Evolutionary conservation across 2,888 invertebrate species (phyloP), one percentile per base, ranked within the genome.

Genomic region (Microdon myrmicae): DNA sequence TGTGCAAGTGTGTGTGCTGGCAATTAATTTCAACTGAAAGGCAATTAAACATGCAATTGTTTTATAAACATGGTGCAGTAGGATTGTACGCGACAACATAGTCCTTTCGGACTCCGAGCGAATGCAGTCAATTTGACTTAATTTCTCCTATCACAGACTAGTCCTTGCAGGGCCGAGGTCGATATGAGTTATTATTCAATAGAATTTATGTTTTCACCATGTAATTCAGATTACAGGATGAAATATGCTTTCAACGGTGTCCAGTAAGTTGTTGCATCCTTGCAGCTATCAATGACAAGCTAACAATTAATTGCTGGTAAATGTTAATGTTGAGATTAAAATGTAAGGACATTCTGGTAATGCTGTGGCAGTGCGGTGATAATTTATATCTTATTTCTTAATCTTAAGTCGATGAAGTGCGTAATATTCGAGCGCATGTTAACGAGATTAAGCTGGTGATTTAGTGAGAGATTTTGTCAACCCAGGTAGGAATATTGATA

Each of bases 331-430:
- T 10, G 47, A 58, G 64, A 64, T 64, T 64, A 64, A 56, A 45
- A 32, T 44, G 39, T 16, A 51, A 38, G 38, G 35, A 44, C 26
- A 19, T 38, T 37, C 25, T 4, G 2, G 20, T 6, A 43, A 35
- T 32, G n/a, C n/a, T 17, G 16, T 29, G 41, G 60, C 37, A 34
- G 41, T 41, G 41, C 43, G 45, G 56, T 38, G 47, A 58, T 64
- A 58, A 64, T 64, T 64, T 64, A 64, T 64, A 53, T 64, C 64
- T 64, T 64, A 64, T 58, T 64, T 58, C 64, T 17, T 58, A 58
- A 58, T 43, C 28, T 38, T 6, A 39, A 13, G n/a, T n/a, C n/a
- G n/a, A n/a, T n/a, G n/a, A n/a, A n/a, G n/a, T n/a, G n/a, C n/a
- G n/a, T n/a, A n/a, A n/a, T n/a, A n/a, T n/a, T n/a, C n/a, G n/a